Conservation (phyloP, 2,888 invertebrate genomes). For the Stenichneumon culpator region DNA sequence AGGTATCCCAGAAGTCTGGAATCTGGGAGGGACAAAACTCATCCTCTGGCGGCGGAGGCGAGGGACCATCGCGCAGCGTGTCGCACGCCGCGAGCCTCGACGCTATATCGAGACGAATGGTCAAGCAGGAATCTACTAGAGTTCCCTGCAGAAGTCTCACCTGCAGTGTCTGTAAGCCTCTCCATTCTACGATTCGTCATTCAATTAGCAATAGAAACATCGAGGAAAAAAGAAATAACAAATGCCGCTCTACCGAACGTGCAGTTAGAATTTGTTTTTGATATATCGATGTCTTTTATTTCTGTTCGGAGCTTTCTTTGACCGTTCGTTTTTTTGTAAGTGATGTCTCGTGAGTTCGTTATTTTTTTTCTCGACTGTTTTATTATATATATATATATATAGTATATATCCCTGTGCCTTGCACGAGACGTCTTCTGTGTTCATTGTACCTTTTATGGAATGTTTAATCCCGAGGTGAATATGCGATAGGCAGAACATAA, state of each 20-base stretch:
- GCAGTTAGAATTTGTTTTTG: conserved; percentile 54
- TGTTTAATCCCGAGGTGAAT: conserved; percentile 17
- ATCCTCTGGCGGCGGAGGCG: conserved; percentile 79
- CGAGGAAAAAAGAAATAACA: not conserved
- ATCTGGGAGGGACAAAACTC: conserved; percentile 82
- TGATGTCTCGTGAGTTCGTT: conserved; percentile 59
- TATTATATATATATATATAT: conserved; percentile 12
- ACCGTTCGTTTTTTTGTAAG: conserved; percentile 45
- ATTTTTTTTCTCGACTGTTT: conserved; percentile 3
- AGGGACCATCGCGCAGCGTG: conserved; percentile 83
- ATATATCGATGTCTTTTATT: conserved; percentile 58
- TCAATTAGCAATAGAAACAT: not conserved
- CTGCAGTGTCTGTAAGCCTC: conserved; percentile 87
- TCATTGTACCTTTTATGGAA: conserved; percentile 36
- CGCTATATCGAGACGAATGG: conserved; percentile 86
- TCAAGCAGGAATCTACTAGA: conserved; percentile 81
- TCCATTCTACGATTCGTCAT: conserved; percentile 5
- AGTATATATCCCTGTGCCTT: conserved; percentile 41
- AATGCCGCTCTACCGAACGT: not conserved
- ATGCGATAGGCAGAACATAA: conserved; percentile 4
- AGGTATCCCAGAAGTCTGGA: conserved; percentile 84
- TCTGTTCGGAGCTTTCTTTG: conserved; percentile 56
- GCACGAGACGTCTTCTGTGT: conserved; percentile 63
- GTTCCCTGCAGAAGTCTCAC: conserved; percentile 86
- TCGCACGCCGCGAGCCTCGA: conserved; percentile 88